Conservation (phyloP, 2,113 vertebrate species). For the Aphyosemion australe region DNA sequence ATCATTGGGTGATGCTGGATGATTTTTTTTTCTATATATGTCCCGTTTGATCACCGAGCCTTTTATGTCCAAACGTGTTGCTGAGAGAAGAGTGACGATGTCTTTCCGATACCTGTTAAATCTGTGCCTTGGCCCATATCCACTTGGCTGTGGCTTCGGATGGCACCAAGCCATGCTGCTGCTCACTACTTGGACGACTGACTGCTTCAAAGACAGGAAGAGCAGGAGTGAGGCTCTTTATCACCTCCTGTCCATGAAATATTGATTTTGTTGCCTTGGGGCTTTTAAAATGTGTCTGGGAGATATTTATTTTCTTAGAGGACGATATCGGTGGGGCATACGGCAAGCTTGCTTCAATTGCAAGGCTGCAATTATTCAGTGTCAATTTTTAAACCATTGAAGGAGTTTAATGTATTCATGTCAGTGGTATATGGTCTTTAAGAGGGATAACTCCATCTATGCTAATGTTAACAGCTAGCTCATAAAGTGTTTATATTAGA, state of each 20-base stretch:
- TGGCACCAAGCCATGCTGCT: conserved; percentile 50
- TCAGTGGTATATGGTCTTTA: conserved; percentile 44
- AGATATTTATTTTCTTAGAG: conserved; percentile 61
- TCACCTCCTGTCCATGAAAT: conserved; percentile 64
- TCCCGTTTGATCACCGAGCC: conserved; percentile 13
- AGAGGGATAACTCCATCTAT: conserved; percentile 41
- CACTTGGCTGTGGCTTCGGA: conserved; percentile 49
- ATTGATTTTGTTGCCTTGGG: conserved; percentile 62
- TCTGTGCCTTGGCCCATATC: conserved; percentile 52
- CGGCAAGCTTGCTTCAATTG: conserved; percentile 52
- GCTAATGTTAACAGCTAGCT: conserved; percentile 42
- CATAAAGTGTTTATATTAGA: conserved; percentile 54
- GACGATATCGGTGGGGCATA: conserved; percentile 23
- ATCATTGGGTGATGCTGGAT: conserved; percentile 7
- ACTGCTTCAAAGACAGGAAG: conserved; percentile 55
- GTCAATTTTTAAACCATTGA: conserved; percentile 44
- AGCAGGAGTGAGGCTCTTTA: conserved; percentile 61
- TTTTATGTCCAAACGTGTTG: conserved; percentile 40
- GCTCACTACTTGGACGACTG: conserved; percentile 45
- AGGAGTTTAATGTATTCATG: conserved; percentile 50
- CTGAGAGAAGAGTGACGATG: conserved; percentile 15
- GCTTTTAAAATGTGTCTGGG: conserved; percentile 62
- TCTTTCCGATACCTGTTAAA: conserved; percentile 53
- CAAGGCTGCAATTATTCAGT: conserved; percentile 50
- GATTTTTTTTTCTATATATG: conserved; percentile 4